These are phyloP conservation scores for Metridium senile DNA, from an alignment of 92 coral and sea anemone genomes.

Conservation along the genomic window DNA sequence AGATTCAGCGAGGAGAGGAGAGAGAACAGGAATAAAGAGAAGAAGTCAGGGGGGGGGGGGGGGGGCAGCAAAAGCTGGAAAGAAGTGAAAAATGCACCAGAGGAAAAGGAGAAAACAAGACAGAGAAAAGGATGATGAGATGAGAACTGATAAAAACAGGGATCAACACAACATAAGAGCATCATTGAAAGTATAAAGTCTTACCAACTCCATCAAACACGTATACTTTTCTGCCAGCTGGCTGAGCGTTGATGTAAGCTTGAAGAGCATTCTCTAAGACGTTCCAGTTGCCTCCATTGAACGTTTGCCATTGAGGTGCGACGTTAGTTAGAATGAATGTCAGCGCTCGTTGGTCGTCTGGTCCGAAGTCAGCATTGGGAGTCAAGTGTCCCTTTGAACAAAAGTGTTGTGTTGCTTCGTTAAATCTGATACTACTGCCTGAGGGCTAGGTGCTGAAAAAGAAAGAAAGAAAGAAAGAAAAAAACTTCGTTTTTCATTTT, in stretches of 20 bases:
- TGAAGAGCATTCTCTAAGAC: conserved; percentile 10
- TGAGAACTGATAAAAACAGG: too few species aligned
- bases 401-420: conserved; percentile 3
- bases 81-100: too few species aligned
- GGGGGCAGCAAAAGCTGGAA: too few species aligned
- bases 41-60: too few species aligned
- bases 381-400: conserved; percentile 33
- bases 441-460: conserved; percentile 29
- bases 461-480: too few species aligned
- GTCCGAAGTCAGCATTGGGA: conserved; percentile 28
- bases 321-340: conserved; percentile 36
- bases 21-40: too few species aligned
- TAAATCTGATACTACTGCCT: neutral
- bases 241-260: neutral
- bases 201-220: conserved; percentile 5
- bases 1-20: too few species aligned
- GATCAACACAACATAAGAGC: too few species aligned
- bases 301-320: conserved; percentile 42
- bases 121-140: too few species aligned
- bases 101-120: too few species aligned
- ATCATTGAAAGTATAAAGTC: neutral
- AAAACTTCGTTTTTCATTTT: too few species aligned
- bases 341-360: conserved; percentile 9
- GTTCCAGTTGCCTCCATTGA: conserved; percentile 28
- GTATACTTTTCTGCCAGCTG: conserved; percentile 2